Conservation (phyloP, 2,113 vertebrate species). For the Sisor rabdophorus region DNA sequence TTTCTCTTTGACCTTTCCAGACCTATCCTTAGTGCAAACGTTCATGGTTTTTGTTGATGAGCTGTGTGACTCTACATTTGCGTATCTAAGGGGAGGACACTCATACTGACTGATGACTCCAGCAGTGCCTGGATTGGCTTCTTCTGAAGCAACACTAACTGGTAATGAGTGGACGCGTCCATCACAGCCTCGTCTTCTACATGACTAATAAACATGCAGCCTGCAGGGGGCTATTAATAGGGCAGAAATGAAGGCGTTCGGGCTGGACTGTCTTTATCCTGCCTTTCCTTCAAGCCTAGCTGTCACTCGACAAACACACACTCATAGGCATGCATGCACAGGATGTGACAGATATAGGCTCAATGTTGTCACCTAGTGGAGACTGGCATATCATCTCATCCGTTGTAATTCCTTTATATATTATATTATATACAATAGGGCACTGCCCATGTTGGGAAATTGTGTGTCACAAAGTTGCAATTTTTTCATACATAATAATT, state of each 20-base stretch:
- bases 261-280: constrained; percentile 66
- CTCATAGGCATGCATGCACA: constrained; percentile 5
- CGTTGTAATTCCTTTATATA: not conserved
- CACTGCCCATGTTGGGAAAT: not conserved
- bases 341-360: constrained; percentile 7
- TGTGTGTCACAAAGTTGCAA: not conserved
- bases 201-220: constrained; percentile 71
- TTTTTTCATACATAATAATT: not conserved
- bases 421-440: not conserved
- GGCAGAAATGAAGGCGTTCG: constrained; percentile 58
- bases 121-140: constrained; percentile 60
- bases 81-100: constrained; percentile 29
- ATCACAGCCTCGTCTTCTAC: constrained; percentile 65
- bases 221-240: constrained; percentile 64
- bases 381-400: not conserved
- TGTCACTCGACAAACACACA: constrained; percentile 64
- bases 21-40: too few relatives aligned
- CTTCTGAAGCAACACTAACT: constrained; percentile 72
- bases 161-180: constrained; percentile 71
- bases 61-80: constrained; percentile 1
- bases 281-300: constrained; percentile 75
- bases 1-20: not conserved
- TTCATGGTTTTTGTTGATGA: too few relatives aligned
- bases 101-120: constrained; percentile 62
- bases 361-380: constrained; percentile 23